These are phyloP conservation scores for Agelas oroides DNA, from an alignment of 37 sponge, comb jelly and placozoan genomes.

Conservation along the genomic window DNA sequence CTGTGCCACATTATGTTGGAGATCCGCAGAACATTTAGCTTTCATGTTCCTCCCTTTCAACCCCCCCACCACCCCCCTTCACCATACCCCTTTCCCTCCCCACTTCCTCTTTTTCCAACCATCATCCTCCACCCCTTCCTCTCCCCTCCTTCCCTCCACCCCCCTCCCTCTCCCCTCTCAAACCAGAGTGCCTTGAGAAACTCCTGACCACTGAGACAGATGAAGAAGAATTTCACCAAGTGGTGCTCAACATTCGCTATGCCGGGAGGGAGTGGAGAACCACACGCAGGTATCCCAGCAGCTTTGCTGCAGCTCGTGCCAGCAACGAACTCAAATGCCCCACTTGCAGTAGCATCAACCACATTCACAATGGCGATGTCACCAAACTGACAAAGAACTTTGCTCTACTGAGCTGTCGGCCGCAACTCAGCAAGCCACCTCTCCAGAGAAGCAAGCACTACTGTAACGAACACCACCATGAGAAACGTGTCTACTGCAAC, in stretches of 20 bases:
- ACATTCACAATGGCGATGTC: constrained; percentile 34
- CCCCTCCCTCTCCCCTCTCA: too few relatives aligned
- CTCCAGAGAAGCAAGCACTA: background rate
- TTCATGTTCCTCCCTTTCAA: too few relatives aligned
- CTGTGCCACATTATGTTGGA: too few relatives aligned
- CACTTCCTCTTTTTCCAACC: too few relatives aligned
- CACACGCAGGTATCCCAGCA: background rate
- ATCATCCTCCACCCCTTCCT: too few relatives aligned
- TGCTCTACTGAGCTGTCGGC: constrained; percentile 52
- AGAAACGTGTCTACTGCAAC: constrained; percentile 67
- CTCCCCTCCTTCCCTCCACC: background rate
- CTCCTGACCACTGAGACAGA: constrained; percentile 45
- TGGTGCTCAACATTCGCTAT: constrained; percentile 24
- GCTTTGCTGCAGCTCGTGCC: background rate
- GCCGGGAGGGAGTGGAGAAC: constrained; percentile 35
- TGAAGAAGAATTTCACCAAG: constrained; percentile 15
- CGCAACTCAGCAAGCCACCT: background rate
- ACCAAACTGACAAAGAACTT: constrained; percentile 73
- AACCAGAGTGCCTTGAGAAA: constrained; percentile 56
- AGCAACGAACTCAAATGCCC: constrained; percentile 57
- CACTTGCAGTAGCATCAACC: constrained; percentile 53
- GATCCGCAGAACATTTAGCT: too few relatives aligned
- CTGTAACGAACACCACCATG: constrained; percentile 72
- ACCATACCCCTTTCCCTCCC: too few relatives aligned
- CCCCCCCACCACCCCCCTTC: too few relatives aligned